Base-by-base conservation (phyloP, 2,113 vertebrate species). In the Apteryx owenii region DNA sequence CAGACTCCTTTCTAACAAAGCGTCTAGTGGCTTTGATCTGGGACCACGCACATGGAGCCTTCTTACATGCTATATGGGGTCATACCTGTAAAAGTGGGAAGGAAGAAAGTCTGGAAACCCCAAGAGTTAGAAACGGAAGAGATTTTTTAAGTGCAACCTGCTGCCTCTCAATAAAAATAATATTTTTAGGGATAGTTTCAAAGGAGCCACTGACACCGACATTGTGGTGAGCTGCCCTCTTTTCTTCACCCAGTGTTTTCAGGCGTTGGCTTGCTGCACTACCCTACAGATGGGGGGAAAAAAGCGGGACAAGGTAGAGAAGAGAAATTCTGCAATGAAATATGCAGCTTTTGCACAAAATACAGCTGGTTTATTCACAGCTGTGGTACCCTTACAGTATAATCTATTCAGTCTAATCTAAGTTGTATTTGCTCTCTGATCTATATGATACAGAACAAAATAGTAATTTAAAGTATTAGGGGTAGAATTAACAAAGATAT, bases 231-330 rank as follows among this genome's bases (percentile, higher is more conserved):
- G 53, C 53, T 84, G 36, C 33, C 60, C 20, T 66, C 60, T 71
- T 54, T 6, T 38, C 33, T 89, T 68, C 50, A 29, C 8, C 40
- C 70, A 28, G 10, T 4, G 7, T 16, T 29, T 31, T 75, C 44
- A 42, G 28, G 21, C 10, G 2, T 1, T n/a, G 22, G 5, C 54
- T 65, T 78, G 33, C 84, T 86, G 60, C 50, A 86, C 28, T 69
- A 61, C 17, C 29, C 10, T 22, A 20, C 7, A n/a, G 25, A 29
- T 25, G 4, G 8, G 4, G 22, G 29, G 0, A 0, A 10, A 28
- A 29, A 70, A 71, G 50, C 2, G 7, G 26, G 40, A 33, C 8
- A n/a, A 54, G 73, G 51, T 19, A 62, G 56, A 60, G 17, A 42
- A 31, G 23, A 89, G 33, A 87, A 91, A 50, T 10, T 79, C 40